Evolutionary conservation across 2,113 vertebrate genomes (phyloP).

Genomic region (Strix aluco): DNA sequence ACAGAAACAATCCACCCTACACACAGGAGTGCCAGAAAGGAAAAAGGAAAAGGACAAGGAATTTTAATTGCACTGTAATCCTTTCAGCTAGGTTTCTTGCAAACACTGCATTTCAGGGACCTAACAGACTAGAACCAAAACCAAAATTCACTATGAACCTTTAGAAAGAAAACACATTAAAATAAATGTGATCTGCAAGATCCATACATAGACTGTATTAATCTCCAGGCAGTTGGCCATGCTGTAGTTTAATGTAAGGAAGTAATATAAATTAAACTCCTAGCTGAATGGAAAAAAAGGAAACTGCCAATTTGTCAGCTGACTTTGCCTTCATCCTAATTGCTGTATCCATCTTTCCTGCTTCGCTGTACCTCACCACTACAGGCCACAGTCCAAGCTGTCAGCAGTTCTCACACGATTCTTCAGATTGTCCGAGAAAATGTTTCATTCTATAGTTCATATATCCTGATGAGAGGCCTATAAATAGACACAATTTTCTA

Average conservation of each 20-base stretch:
- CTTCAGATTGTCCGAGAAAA: neutral
- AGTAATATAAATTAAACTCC: neutral
- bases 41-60: neutral
- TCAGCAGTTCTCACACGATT: neutral
- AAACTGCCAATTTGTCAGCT: neutral
- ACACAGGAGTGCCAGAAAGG: neutral
- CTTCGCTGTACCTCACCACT: neutral
- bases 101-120: neutral
- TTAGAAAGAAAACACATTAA: neutral
- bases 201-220: neutral
- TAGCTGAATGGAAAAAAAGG: neutral
- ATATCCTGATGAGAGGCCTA: neutral
- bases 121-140: constrained; percentile 7
- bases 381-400: neutral
- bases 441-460: neutral
- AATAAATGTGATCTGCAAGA: neutral
- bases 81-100: neutral
- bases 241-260: neutral
- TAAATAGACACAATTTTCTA: neutral
- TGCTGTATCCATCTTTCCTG: neutral
- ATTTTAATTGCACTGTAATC: constrained; percentile 58
- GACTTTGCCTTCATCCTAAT: neutral
- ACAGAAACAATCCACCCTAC: neutral
- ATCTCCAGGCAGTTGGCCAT: neutral
- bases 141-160: neutral